phyloP scores from a whole-genome alignment of 2,113 vertebrate species.

The Mus spicilegus region DNA sequence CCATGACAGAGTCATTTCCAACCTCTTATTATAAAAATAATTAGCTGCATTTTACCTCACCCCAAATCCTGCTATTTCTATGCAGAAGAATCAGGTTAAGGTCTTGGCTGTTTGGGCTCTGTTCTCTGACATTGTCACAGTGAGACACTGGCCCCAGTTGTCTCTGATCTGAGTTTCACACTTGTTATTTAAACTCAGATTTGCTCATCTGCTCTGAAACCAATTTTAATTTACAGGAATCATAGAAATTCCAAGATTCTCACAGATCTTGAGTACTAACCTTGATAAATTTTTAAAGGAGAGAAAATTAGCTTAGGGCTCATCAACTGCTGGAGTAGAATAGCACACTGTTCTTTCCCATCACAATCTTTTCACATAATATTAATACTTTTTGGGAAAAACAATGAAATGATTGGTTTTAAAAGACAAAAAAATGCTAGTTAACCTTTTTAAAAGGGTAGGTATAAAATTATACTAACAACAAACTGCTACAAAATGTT shows the following conservation, averaged over 20 bases:
- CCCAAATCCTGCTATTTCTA: not conserved
- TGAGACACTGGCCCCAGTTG: not conserved
- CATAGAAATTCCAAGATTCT: not conserved
- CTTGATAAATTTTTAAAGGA: not conserved
- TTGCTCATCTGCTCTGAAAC: not conserved
- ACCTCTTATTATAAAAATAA: constrained; percentile 32
- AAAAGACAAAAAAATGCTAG: not conserved
- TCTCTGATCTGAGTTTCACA: not conserved
- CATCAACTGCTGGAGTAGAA: not conserved
- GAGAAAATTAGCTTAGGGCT: not conserved
- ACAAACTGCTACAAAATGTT: constrained; percentile 31
- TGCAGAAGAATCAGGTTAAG: not conserved
- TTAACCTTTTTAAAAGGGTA: not conserved
- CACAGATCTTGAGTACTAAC: not conserved
- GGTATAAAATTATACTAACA: not conserved
- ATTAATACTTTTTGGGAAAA: not conserved
- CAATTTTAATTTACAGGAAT: constrained; percentile 39
- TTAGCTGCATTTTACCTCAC: not conserved
- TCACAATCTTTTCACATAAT: not conserved
- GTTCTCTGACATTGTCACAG: not conserved
- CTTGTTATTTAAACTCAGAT: constrained; percentile 4
- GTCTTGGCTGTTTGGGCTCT: not conserved
- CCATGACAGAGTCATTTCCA: not conserved
- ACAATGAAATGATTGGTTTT: not conserved
- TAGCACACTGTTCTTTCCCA: not conserved